Conservation (phyloP, 2,888 invertebrate genomes). For the Eupithecia pulchellata region DNA sequence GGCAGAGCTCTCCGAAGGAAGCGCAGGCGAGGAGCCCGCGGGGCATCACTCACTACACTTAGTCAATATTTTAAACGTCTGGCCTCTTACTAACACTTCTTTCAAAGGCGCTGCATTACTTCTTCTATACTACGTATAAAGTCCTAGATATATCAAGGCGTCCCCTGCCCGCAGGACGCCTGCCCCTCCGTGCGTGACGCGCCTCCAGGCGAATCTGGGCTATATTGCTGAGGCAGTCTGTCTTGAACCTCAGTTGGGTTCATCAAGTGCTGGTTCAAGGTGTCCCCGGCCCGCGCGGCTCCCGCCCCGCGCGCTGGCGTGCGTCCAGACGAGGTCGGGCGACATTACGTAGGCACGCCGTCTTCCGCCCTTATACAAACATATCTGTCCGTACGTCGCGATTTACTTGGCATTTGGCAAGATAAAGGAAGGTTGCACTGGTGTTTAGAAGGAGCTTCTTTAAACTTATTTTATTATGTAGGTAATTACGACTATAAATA, state of each 20-base stretch:
- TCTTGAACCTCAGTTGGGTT: constrained; percentile 13
- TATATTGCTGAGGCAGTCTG: constrained; percentile 49
- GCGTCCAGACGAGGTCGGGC: constrained; percentile 46
- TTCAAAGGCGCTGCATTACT: too few species aligned
- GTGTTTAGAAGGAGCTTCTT: neutral
- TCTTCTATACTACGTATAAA: too few species aligned
- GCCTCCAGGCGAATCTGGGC: constrained; percentile 46
- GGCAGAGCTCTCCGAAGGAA: neutral
- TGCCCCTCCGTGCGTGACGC: constrained; percentile 29
- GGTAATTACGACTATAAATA: neutral
- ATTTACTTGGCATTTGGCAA: constrained; percentile 21
- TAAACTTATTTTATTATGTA: neutral
- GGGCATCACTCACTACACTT: neutral
- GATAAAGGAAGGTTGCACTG: neutral
- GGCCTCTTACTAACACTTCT: constrained; percentile 14
- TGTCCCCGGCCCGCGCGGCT: neutral
- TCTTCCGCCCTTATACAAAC: constrained; percentile 40
- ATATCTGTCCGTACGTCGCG: constrained; percentile 31
- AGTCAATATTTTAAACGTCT: too few species aligned
- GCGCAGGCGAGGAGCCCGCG: neutral
- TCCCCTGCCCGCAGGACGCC: neutral
- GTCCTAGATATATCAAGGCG: constrained; percentile 27
- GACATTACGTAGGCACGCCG: constrained; percentile 50
- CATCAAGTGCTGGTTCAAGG: neutral
- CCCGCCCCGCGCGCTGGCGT: constrained; percentile 31